Percentiles rank a stretch among this genome's conserved stretches.
These are phyloP conservation scores for Pangasius sanitwongsei DNA, from an alignment of 2,797 vertebrate species.

Conservation along the genomic window DNA sequence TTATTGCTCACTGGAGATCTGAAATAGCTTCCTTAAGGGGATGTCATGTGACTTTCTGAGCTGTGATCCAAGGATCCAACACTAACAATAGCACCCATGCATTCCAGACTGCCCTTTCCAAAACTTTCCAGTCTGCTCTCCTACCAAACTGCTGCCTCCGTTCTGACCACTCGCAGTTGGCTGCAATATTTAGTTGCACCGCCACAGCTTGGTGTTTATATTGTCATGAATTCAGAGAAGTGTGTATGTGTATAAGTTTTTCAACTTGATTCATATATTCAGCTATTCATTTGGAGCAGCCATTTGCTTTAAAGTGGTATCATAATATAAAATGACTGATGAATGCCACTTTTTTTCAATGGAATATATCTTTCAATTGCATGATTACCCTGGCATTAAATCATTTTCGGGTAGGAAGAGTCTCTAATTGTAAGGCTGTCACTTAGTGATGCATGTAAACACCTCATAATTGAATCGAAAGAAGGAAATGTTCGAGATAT, in stretches of 20 bases:
- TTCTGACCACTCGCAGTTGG: constrained; percentile 8
- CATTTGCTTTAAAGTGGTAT: not conserved
- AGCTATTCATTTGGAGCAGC: not conserved
- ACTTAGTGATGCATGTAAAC: not conserved
- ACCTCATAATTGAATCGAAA: not conserved
- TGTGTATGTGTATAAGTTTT: not conserved
- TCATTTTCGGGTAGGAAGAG: too few species aligned
- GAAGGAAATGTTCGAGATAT: not conserved
- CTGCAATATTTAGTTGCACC: constrained; percentile 20
- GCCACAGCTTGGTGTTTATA: constrained; percentile 5
- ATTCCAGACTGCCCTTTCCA: constrained; percentile 35
- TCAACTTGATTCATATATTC: not conserved
- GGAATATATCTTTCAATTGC: not conserved
- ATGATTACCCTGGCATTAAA: not conserved
- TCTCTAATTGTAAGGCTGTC: not conserved
- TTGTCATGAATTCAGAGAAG: not conserved
- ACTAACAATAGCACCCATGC: constrained; percentile 38
- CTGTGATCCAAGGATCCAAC: constrained; percentile 23
- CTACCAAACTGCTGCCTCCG: constrained; percentile 23
- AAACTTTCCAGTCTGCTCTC: constrained; percentile 32
- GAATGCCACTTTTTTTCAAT: not conserved
- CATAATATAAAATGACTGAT: not conserved
- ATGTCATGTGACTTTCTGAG: constrained; percentile 28
- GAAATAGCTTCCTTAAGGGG: constrained; percentile 23
- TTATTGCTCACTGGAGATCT: constrained; percentile 3